Conservation (phyloP, 2,888 invertebrate genomes). For the Pogonocherus hispidulus region DNA sequence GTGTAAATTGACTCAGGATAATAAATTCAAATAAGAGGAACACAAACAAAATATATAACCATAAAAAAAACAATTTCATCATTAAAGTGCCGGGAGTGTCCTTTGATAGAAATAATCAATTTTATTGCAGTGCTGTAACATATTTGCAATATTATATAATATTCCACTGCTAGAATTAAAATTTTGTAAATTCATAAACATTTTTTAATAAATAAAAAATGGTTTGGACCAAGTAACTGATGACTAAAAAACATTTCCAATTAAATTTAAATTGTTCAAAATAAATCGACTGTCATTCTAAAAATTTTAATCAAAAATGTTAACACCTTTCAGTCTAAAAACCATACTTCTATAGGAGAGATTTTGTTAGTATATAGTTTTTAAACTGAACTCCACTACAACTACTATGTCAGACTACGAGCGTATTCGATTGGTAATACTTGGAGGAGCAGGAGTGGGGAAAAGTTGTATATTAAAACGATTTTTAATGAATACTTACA, state of each 20-base stretch:
- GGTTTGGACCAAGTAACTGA: not conserved
- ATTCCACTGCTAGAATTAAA: not conserved
- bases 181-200: not conserved
- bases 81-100: too few relatives aligned
- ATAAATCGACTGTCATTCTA: too few relatives aligned
- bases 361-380: not conserved
- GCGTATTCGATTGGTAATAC: constrained; percentile 85
- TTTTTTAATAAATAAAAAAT: not conserved
- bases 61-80: too few relatives aligned
- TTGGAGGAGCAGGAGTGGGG: constrained; percentile 87
- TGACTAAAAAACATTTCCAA: not conserved
- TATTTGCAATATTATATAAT: too few relatives aligned
- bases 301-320: not conserved
- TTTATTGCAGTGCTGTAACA: too few relatives aligned
- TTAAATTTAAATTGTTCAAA: not conserved
- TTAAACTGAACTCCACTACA: constrained; percentile 67
- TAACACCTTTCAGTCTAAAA: constrained; percentile 11
- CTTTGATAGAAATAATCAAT: too few relatives aligned
- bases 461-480: constrained; percentile 88
- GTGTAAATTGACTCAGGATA: not conserved
- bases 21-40: too few relatives aligned
- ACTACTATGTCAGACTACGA: constrained; percentile 79
- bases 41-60: too few relatives aligned
- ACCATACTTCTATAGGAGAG: not conserved
- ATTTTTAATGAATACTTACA: constrained; percentile 84